These are phyloP conservation scores for Arenicola marina DNA, from an alignment of 2,888 invertebrate species.

Conservation along the genomic window DNA sequence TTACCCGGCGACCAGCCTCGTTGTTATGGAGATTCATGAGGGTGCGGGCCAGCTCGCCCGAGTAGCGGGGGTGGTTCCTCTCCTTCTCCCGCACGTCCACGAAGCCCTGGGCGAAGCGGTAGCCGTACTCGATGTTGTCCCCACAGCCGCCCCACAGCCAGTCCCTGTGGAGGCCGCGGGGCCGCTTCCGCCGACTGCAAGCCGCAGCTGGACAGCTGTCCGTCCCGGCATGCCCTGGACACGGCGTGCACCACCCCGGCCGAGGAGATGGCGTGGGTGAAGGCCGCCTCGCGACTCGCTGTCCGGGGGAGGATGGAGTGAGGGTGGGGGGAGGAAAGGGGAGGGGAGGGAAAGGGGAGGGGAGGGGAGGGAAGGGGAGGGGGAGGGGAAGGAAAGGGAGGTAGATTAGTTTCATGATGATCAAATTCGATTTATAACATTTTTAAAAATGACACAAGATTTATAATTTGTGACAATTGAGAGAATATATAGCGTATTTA, in stretches of 20 bases:
- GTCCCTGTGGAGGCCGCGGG: constrained; percentile 81
- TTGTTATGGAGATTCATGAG: constrained; percentile 98
- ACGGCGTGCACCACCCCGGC: constrained; percentile 82
- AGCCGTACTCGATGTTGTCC: constrained; percentile 86
- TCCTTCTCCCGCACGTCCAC: constrained; percentile 85
- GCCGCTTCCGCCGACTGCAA: constrained; percentile 83
- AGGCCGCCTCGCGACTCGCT: constrained; percentile 64
- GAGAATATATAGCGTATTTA: too few relatives aligned
- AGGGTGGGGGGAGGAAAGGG: too few relatives aligned
- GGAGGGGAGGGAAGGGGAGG: too few relatives aligned
- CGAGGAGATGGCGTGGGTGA: constrained; percentile 66
- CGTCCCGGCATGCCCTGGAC: constrained; percentile 88
- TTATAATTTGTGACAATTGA: too few relatives aligned
- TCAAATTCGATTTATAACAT: too few relatives aligned
- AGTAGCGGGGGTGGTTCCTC: constrained; percentile 79
- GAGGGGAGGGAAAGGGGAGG: too few relatives aligned
- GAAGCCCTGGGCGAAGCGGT: constrained; percentile 89
- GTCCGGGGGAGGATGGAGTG: not conserved
- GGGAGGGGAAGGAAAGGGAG: too few relatives aligned
- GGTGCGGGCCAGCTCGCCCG: constrained; percentile 79
- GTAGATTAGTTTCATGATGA: too few relatives aligned
- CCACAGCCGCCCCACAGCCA: constrained; percentile 99
- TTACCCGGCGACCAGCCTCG: constrained; percentile 94
- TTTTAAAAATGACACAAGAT: too few relatives aligned
- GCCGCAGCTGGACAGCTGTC: constrained; percentile 80